phyloP scores from a whole-genome alignment of 2,113 vertebrate species.

The Ginglymostoma cirratum region DNA sequence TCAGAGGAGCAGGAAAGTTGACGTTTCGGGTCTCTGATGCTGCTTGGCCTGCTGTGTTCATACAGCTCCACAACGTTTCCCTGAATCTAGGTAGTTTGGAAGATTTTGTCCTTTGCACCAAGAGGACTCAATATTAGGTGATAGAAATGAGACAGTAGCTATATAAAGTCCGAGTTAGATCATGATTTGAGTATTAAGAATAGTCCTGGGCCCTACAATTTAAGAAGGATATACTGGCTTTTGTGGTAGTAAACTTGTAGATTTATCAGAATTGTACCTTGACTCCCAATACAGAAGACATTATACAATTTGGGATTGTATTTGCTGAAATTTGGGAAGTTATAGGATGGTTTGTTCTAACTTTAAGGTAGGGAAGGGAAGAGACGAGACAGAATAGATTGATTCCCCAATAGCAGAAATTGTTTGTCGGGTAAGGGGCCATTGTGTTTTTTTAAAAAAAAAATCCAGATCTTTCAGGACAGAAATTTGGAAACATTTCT shows the following conservation, averaged over 20 bases:
- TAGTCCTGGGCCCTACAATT: not conserved
- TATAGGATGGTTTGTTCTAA: not conserved
- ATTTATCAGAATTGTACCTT: not conserved
- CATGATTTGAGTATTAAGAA: not conserved
- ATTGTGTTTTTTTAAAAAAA: not conserved
- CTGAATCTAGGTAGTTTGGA: too few species aligned
- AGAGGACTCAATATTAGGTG: not conserved
- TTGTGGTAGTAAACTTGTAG: too few species aligned
- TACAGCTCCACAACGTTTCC: too few species aligned
- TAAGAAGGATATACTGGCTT: not conserved
- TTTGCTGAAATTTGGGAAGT: not conserved
- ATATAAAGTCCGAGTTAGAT: not conserved
- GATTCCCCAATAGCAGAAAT: too few species aligned
- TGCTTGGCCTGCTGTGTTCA: too few species aligned
- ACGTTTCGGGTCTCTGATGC: too few species aligned
- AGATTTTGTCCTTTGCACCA: not conserved
- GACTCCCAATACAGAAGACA: not conserved
- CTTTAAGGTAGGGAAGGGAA: not conserved
- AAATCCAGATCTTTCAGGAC: not conserved
- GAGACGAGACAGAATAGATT: not conserved
- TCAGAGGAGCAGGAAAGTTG: too few species aligned
- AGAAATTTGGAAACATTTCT: not conserved
- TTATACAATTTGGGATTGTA: not conserved
- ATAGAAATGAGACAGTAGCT: not conserved
- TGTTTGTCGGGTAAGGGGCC: too few species aligned